Base-by-base conservation (phyloP, 2,113 vertebrate genomes). In the Collichthys lucidus region DNA sequence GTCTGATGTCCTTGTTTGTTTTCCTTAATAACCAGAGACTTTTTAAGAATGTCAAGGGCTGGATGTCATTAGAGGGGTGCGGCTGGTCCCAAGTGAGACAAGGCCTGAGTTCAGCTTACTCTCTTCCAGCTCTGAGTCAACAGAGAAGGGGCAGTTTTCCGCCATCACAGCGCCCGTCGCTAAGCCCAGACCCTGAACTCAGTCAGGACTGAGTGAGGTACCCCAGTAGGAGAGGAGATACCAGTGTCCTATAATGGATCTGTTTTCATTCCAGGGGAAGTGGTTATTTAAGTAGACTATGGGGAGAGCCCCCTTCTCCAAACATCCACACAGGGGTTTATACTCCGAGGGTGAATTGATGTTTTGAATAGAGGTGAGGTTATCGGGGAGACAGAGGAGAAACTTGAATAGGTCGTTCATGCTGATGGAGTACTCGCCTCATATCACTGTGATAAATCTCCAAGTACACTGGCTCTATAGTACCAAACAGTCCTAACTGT, bases 261-360 rank as follows among this genome's bases (percentile, higher is more conserved):
- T 92, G 64, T 88, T 93, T 94, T 91, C 89, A 92, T 93, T 95
- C 82, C 89, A 83, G 50, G 84, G 87, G 84, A 92, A 92, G 90
- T 89, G 85, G 85, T 92, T 93, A 89, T 92, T 92, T 92, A 91
- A 93, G 83, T 86, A 89, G 88, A 88, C 88, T 82, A 85, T 81
- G 63, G 86, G 82, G 81, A 87, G 79, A 91, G 82, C 53, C 79
- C 62, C 74, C 59, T 78, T 90, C 60, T 89, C 74, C 66, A 91
- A 94, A 92, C 89, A 89, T 78, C 79, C 83, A 87, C 64, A 60
- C 63, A 88, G 76, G 31, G 74, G 63, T 88, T 81, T 86, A 82
- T 87, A 77, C 83, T 85, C 86, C 73, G 63, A 84, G 83, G 56
- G 74, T 73, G 62, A 89, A 87, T 77, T 83, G 31, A 86, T 92